Evolutionary conservation across 2,113 vertebrate species (phyloP).

Genomic region (Grantiella picta): DNA sequence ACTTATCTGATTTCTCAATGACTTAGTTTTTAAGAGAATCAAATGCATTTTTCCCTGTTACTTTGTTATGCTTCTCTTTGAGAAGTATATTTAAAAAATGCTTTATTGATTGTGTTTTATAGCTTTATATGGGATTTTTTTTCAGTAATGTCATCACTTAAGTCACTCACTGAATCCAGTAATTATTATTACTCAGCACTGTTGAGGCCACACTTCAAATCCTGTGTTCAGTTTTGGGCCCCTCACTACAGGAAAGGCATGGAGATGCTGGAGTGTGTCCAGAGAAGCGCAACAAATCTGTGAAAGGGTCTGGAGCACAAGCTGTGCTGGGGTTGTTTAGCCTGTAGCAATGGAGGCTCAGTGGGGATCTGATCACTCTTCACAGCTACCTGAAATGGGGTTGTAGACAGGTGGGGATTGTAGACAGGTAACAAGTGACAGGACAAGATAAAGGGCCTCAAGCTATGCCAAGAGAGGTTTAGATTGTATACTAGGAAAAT

Average conservation of each 20-base stretch:
- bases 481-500: background rate
- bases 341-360: background rate
- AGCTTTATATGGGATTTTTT: background rate
- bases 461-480: fast-evolving
- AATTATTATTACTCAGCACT: background rate
- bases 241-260: background rate
- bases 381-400: background rate
- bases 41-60: background rate
- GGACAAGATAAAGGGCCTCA: background rate
- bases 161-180: background rate
- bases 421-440: fast-evolving
- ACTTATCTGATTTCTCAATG: background rate
- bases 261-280: fast-evolving
- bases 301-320: background rate
- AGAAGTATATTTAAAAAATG: background rate
- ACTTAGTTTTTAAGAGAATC: background rate
- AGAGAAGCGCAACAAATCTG: fast-evolving
- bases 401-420: fast-evolving
- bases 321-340: background rate
- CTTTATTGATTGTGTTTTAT: background rate
- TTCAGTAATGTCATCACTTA: background rate
- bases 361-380: background rate
- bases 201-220: background rate
- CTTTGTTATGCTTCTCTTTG: background rate
- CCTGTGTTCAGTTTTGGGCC: background rate